Evolutionary conservation across 1,140 invertebrate genomes (phyloP).

Genomic region (Homarus americanus): DNA sequence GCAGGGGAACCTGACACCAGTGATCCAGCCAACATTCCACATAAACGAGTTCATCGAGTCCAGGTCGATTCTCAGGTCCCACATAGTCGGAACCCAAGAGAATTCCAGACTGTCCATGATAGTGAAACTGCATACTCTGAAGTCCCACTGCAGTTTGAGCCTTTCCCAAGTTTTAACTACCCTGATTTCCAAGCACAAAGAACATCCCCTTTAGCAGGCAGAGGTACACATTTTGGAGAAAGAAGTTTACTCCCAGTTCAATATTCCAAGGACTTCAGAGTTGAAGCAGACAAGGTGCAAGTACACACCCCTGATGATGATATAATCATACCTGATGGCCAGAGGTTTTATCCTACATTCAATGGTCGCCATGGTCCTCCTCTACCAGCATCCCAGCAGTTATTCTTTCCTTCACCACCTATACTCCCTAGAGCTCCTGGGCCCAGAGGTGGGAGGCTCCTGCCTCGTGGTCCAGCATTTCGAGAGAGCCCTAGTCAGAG

Average conservation of each 20-base stretch:
- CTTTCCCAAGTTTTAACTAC: conserved; percentile 50
- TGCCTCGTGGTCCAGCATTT: conserved; percentile 42
- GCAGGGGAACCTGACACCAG: conserved; percentile 18
- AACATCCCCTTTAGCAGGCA: not conserved
- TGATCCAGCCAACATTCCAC: conserved; percentile 20
- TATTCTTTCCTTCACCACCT: conserved; percentile 58
- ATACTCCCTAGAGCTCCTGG: conserved; percentile 41
- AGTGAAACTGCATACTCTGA: not conserved
- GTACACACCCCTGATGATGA: conserved; percentile 30
- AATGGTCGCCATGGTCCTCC: conserved; percentile 17
- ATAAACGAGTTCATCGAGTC: conserved; percentile 48
- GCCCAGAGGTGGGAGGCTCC: conserved; percentile 42
- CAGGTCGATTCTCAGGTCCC: conserved; percentile 23
- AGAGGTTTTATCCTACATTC: conserved; percentile 68
- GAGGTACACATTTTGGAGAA: not conserved
- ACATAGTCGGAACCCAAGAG: conserved; percentile 39
- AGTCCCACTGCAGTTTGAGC: conserved; percentile 38
- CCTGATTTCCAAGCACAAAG: conserved; percentile 36
- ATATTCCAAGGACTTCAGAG: conserved; percentile 24
- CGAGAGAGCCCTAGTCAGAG: conserved; percentile 41
- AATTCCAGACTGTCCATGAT: conserved; percentile 7
- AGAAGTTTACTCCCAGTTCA: not conserved
- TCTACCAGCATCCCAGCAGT: conserved; percentile 26
- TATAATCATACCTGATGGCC: conserved; percentile 52
- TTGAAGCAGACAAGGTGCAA: conserved; percentile 12